Evolutionary conservation across 2,888 invertebrate genomes (phyloP), one percentile per base, ranked within the genome.

Genomic region (Apodemia zela): DNA sequence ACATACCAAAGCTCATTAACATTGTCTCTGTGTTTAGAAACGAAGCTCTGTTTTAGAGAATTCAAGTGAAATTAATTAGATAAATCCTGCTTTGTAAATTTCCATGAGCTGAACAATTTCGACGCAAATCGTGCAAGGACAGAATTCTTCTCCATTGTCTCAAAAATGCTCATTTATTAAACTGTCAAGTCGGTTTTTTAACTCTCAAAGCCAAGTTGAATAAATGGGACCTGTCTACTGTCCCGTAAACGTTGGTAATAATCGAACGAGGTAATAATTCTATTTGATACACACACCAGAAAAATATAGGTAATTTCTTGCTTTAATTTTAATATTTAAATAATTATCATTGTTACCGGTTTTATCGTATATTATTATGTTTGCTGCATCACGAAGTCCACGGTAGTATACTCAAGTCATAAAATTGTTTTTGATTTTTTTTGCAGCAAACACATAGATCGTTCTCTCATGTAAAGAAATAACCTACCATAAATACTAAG

Each of bases 241-340:
- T 57, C 54, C 54, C 54, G 54, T 57, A 25, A 57, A 57, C 54
- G 54, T 57, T 25, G 54, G 54, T 57, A 57, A 57, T 57, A 57
- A 57, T 57, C 54, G 54, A 57, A 57, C 25, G 54, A 57, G 54
- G 25, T 57, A 57, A 57, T 57, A 57, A 57, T 57, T 57, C 25
- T 57, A 29, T 25, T 57, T 25, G 29, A n/a, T 25, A 57, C 54
- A 57, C 54, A 57, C 54, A 5, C 10, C 25, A 21, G 29, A 8
- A 33, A 51, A 61, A 25, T 29, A 51, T 11, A 15, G 6, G 33
- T 4, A 51, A n/a, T 49, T 33, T 45, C 29, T 21, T 42, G 17
- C 15, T 59, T 59, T 64, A 11, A 2, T 15, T 42, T 42, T 45
- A 45, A 15, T 42, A 15, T 45, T n/a, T 5, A n/a, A n/a, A n/a